Evolutionary conservation across 2,797 vertebrate genomes (phyloP).

Genomic region (Meda fulgida): DNA sequence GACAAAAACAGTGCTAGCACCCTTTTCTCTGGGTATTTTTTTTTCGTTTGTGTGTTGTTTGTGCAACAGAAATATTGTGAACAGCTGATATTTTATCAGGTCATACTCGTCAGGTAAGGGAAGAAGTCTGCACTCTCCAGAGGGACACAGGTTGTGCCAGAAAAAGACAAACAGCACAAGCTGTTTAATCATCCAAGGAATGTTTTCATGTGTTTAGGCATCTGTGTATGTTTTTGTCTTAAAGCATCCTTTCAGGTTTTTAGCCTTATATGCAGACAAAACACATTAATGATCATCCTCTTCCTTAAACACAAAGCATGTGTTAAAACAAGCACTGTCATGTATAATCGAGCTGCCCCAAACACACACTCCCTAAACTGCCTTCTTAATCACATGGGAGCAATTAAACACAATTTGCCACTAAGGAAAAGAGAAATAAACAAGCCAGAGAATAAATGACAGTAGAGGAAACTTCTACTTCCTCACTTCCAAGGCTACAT

Average conservation of each 20-base stretch:
- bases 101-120: slow-evolving; percentile 3
- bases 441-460: slow-evolving; percentile 22
- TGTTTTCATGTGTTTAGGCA: slow-evolving; percentile 22
- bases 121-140: slow-evolving; percentile 5
- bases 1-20: not conserved
- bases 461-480: slow-evolving; percentile 9
- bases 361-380: slow-evolving; percentile 40
- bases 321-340: slow-evolving; percentile 30
- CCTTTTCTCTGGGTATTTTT: not conserved
- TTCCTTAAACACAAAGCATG: not conserved
- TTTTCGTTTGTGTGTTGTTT: slow-evolving; percentile 4
- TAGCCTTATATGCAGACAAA: slow-evolving; percentile 16
- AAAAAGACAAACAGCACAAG: slow-evolving; percentile 34
- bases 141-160: slow-evolving; percentile 1
- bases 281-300: not conserved
- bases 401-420: slow-evolving; percentile 40
- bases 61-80: slow-evolving; percentile 10
- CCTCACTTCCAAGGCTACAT: not conserved
- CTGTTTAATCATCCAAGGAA: slow-evolving; percentile 13
- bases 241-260: not conserved
- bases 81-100: slow-evolving; percentile 25
- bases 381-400: slow-evolving; percentile 46
- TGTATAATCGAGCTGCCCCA: slow-evolving; percentile 29
- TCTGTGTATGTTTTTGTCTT: slow-evolving; percentile 4
- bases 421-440: slow-evolving; percentile 34